Evolutionary conservation across 2,888 invertebrate genomes (phyloP), one percentile per base, ranked within the genome.

Genomic region (Ypsolopha scabrella): DNA sequence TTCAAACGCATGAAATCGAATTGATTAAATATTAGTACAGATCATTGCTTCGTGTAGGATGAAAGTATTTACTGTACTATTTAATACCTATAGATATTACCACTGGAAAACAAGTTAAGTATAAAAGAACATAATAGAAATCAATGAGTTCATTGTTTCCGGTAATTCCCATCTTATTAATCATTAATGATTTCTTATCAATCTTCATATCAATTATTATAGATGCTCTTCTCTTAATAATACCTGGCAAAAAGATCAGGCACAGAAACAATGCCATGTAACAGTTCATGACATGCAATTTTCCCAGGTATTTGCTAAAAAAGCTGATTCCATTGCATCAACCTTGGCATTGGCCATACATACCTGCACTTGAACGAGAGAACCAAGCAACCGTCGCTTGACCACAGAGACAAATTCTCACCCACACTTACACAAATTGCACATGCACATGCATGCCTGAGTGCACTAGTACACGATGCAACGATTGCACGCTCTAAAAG

Each of bases 401-500:
- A 59, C 60, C 69, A 73, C 67, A 69, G 69, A 69, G 51, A 54
- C 54, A 46, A 56, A 58, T 13, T 11, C 33, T 33, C 45, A 39
- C 50, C 35, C 53, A 55, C 45, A 53, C 48, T 37, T 11, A 57
- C 71, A 72, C 69, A 75, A 70, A 64, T 51, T 53, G 55, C 52
- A 61, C 68, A 60, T 67, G 62, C 65, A 67, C 67, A 67, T 68
- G 60, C 72, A 81, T 72, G 81, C 75, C 80, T 79, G 77, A 83
- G 80, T 79, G 85, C 81, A 69, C 80, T 69, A 65, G 75, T 66
- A 78, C 71, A 80, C 83, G 77, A 80, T 82, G 82, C 80, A 86
- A 77, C 82, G 74, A 85, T 86, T 83, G 86, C 87, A 87, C 87
- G 87, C 87, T 87, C 86, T 86, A 79, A 87, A 86, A 86, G 83